Evolutionary conservation across 2,113 vertebrate species (phyloP).

Genomic region (Ascaphus truei): DNA sequence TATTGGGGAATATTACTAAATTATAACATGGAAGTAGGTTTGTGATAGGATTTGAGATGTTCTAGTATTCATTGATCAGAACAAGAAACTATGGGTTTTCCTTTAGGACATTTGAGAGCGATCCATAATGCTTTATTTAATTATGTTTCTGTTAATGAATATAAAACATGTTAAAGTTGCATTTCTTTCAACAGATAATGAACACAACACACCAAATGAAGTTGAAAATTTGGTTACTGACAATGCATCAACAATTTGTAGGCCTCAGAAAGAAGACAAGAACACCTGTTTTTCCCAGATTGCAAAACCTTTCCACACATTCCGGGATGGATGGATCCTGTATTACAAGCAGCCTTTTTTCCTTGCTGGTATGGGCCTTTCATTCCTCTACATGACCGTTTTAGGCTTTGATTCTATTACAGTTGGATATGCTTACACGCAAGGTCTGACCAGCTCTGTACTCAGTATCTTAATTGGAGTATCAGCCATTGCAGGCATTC

Average conservation of each 20-base stretch:
- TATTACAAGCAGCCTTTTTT: constrained; percentile 78
- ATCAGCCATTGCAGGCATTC: constrained; percentile 68
- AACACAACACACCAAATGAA: background rate
- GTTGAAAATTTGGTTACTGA: background rate
- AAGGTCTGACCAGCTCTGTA: constrained; percentile 69
- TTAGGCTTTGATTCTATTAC: constrained; percentile 77
- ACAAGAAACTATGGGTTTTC: no score
- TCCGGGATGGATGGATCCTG: constrained; percentile 67
- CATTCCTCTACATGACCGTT: constrained; percentile 77
- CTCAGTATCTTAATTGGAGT: constrained; percentile 74
- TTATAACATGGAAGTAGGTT: no score
- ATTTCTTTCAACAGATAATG: no score
- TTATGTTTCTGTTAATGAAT: no score
- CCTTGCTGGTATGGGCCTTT: constrained; percentile 67
- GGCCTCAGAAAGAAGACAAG: constrained; percentile 6
- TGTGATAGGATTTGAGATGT: no score
- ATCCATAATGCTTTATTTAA: no score
- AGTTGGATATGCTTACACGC: constrained; percentile 71
- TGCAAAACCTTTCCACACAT: constrained; percentile 58
- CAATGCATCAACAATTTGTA: background rate
- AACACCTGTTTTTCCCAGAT: constrained; percentile 52
- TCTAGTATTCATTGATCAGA: no score
- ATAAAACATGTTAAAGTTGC: no score
- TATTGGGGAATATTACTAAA: no score
- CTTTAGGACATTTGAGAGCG: no score